Evolutionary conservation across 2,797 vertebrate species (phyloP), one percentile per base, ranked within the genome.

Genomic region (Sparidentex hasta): DNA sequence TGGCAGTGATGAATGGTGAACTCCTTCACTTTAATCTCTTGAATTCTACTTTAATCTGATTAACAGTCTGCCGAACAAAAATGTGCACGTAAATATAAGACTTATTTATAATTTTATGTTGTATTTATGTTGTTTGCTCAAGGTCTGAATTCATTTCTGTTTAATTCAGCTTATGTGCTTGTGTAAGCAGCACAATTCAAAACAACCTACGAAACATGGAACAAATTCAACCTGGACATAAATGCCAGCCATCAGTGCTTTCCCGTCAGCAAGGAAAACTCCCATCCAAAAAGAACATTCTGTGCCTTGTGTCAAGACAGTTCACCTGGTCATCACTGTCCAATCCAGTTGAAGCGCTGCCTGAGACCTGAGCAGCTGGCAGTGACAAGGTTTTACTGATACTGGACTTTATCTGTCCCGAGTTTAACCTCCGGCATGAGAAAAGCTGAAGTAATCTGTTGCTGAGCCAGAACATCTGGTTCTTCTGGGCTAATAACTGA

Each of bases 351-450:
- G 25, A 58, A 47, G 78, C 14, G 4, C 9, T 41, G 69, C 68
- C 82, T 91, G 87, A 72, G 90, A 88, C 43, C 71, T 1, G 48
- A 85, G 76, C 93, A 93, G 83, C 82, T 87, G 91, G 41, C 70
- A 46, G 63, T 9, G 87, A 87, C 89, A 90, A 91, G 84, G 74
- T 82, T 71, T 3, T 58, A 48, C 62, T 78, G 82, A 89, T 85
- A 85, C 38, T 27, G 71, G 25, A 33, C 65, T 79, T 76, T 80
- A 84, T 87, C 76, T 84, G 66, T 58, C 75, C 65, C 17, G 21
- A 68, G 50, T 83, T 84, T 71, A 64, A 83, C 81, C 78, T 81
- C 51, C 69, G 56, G 61, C 71, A 4, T 57, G 64, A 70, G 52
- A 73, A 47, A 66, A 57, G 25, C 61, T 27, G n/a, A 16, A 23